These are phyloP conservation scores for Hemibagrus guttatus DNA, from an alignment of 2,797 vertebrate genomes.

Conservation along the genomic window DNA sequence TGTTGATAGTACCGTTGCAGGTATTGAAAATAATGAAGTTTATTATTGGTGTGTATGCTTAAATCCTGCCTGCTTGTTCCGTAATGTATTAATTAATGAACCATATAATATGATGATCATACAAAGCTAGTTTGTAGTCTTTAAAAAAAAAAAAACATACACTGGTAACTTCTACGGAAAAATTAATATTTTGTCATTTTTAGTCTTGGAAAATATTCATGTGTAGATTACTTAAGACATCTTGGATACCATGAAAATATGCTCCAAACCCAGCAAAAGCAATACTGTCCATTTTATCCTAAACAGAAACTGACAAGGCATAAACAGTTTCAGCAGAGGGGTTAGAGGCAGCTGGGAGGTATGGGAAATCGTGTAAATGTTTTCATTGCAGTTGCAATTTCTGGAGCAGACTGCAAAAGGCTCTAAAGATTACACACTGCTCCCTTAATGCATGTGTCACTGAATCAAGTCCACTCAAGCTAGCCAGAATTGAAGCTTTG, in stretches of 20 bases:
- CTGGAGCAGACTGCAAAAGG: background rate
- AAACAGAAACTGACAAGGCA: background rate
- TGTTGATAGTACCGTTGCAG: too few relatives aligned
- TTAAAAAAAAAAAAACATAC: background rate
- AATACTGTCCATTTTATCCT: background rate
- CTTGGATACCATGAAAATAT: background rate
- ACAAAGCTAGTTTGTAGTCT: background rate
- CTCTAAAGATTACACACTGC: background rate
- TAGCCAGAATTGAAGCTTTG: background rate
- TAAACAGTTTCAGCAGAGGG: background rate
- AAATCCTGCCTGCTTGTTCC: too few relatives aligned
- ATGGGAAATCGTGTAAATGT: background rate
- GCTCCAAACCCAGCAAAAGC: background rate
- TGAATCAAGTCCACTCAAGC: background rate
- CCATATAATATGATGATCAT: background rate
- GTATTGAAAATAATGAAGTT: too few relatives aligned
- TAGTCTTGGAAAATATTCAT: background rate
- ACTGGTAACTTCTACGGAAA: background rate
- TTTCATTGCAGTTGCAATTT: background rate
- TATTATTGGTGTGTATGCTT: too few relatives aligned
- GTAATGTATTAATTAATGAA: background rate
- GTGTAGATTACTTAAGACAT: background rate
- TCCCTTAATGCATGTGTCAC: background rate
- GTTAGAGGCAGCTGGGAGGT: background rate
- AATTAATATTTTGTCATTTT: background rate